Evolutionary conservation across 1,140 invertebrate genomes (phyloP).

Genomic region (Drosophila murphyi): DNA sequence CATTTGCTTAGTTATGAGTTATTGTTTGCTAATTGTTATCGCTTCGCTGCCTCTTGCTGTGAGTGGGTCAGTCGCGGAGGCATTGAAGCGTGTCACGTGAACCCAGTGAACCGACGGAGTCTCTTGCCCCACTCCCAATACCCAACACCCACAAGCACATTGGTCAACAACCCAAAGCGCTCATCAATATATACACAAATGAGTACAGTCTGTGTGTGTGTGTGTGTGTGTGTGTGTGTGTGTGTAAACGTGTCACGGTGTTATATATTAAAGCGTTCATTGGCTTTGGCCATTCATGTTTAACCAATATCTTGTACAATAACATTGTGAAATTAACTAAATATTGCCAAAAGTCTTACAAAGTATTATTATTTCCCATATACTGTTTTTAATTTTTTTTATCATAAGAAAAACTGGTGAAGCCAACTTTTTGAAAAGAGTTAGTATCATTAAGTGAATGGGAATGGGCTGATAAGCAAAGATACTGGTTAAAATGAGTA

Average conservation of each 20-base stretch:
- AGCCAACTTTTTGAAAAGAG: no score
- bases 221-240: conserved; percentile 5
- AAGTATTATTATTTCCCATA: not conserved
- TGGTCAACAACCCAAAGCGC: conserved; percentile 81
- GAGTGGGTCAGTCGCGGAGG: conserved; percentile 49
- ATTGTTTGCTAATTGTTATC: conserved; percentile 45
- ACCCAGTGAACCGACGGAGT: conserved; percentile 4
- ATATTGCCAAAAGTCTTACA: conserved; percentile 44
- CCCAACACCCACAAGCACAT: conserved; percentile 4
- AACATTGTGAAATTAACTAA: conserved; percentile 30
- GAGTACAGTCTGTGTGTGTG: not conserved
- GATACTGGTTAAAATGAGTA: no score
- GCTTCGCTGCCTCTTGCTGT: conserved; percentile 37
- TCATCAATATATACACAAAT: conserved; percentile 64
- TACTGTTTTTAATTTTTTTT: no score
- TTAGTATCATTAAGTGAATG: no score
- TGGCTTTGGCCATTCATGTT: conserved; percentile 53
- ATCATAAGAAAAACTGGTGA: no score
- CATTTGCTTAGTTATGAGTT: not conserved
- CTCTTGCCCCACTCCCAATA: conserved; percentile 6
- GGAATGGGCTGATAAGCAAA: no score
- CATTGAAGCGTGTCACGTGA: conserved; percentile 58
- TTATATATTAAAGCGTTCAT: conserved; percentile 30
- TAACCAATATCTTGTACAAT: conserved; percentile 63
- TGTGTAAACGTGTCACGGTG: conserved; percentile 59